Evolutionary conservation across 2,888 invertebrate species (phyloP), one percentile per base, ranked within the genome.

Genomic region (Scaptomyza polygonia): DNA sequence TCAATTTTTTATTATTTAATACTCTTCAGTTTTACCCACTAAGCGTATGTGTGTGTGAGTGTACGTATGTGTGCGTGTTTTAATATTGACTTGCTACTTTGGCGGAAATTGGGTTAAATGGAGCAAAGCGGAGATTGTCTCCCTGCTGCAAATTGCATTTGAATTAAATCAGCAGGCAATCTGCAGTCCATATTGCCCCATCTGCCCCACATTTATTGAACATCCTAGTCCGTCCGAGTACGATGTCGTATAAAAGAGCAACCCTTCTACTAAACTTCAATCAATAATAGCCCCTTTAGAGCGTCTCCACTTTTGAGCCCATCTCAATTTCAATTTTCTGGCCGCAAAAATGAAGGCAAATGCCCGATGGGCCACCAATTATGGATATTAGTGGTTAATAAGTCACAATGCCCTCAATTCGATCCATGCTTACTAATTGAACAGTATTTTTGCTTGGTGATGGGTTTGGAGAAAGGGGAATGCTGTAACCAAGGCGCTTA

Each of bases 81-180:
- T 75, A 75, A 75, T 75, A 75, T 75, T 75, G 78, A 75, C 75
- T 77, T 75, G 75, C 73, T 65, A 72, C 75, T 77, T 77, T 69
- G 30, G 56, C 73, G 75, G 75, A 75, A 75, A 75, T 75, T 75
- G 78, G 75, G 75, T 75, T 75, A 75, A 75, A 75, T 75, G 78
- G 77, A 77, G 75, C 75, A 72, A 56, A 73, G 78, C 75, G 74
- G 73, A 75, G 77, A 75, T 77, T 75, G 75, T 75, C 75, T 72
- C 75, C 78, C 44, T 65, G 75, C 30, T 68, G 55, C n/a, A 72
- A 75, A 75, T 75, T 75, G 75, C 75, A 75, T 75, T 77, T 75
- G 78, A 75, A 75, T 75, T 75, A 75, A 75, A 75, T 77, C 75
- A 75, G 78, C 78, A 73, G 73, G 73, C 75, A 73, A 77, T 77